Percentiles rank a stretch among this genome's conserved stretches.
These are phyloP conservation scores for Ashinkailepas kermadecensis DNA, from an alignment of 2,888 invertebrate species.

Conservation along the genomic window DNA sequence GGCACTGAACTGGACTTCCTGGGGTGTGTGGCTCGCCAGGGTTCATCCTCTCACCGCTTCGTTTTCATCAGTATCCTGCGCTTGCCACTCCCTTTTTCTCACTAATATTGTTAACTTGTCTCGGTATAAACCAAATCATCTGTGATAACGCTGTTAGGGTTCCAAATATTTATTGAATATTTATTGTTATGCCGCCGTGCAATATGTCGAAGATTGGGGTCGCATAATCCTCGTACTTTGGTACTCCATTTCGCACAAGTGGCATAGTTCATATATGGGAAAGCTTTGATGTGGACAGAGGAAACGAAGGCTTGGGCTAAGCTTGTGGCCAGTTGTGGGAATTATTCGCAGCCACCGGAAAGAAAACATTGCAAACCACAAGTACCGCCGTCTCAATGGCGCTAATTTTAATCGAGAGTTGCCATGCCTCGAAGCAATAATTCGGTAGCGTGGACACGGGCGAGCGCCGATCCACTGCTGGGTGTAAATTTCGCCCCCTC, in stretches of 20 bases:
- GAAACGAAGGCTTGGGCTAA: neutral
- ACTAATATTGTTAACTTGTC: neutral
- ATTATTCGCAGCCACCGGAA: too few species aligned
- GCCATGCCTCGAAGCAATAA: neutral
- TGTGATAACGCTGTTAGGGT: constrained; percentile 20
- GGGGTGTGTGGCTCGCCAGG: neutral
- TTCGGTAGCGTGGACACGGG: too few species aligned
- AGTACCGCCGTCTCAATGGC: too few species aligned
- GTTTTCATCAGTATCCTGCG: constrained; percentile 14
- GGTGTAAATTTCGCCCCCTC: neutral
- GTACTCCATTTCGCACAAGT: neutral
- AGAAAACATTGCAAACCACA: too few species aligned
- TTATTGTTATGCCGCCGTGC: constrained; percentile 17
- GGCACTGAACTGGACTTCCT: neutral
- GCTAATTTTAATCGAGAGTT: neutral
- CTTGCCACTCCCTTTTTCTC: neutral
- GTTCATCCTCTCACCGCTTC: neutral
- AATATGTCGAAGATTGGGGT: neutral
- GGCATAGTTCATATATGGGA: neutral
- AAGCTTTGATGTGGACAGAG: neutral
- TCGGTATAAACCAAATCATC: constrained; percentile 15
- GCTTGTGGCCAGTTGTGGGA: too few species aligned
- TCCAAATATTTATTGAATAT: constrained; percentile 19
- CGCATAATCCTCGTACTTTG: neutral
- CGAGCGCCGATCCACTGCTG: too few species aligned